Base-by-base conservation (phyloP, 2,888 invertebrate genomes). In the Aphodius granarius region DNA sequence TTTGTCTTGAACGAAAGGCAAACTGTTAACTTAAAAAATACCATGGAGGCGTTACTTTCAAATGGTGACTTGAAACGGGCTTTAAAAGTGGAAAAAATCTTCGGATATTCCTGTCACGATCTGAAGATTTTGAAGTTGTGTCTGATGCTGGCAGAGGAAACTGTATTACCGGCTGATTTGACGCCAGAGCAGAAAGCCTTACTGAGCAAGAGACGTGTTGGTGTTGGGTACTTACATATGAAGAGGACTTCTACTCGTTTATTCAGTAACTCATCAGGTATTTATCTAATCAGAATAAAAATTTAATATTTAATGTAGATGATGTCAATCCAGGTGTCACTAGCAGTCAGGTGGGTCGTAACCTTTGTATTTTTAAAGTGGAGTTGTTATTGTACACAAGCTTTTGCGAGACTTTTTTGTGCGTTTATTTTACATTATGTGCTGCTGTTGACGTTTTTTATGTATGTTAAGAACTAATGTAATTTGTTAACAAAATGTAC, bases 121-220 rank as follows among this genome's bases (percentile, higher is more conserved):
- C 87, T 92, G 63, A 89, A 91, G 82, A 89, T 92, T 64, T 83
- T 93, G 68, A 88, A 91, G 83, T 88, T 92, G 1, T 92, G 92
- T 78, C 86, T 91, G 79, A 89, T 89, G 81, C 83, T 93, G 73
- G 93, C 92, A 0, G 93, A 93, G 84, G 91, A 91, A 2, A 87
- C 89, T 3, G 87, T 90, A 63, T 88, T 89, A 63, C 92, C 92
- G 0, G 89, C 91, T 81, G 90, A 92, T 76, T 84, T 94, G 80
- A 91, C 91, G 1, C 88, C 89, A 70, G 91, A 93, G 81, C 90
- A 94, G 82, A 89, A 92, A 72, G 86, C 91, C 74, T 86, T 93
- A 66, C 80, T 91, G 6, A 84, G 83, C 19, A 87, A 87, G 72
- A 85, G 87, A 5, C 85, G 86, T 22, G 87, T 86, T 78, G 85